phyloP scores from a whole-genome alignment of 2,113 vertebrate genomes.

The Micromys minutus region DNA sequence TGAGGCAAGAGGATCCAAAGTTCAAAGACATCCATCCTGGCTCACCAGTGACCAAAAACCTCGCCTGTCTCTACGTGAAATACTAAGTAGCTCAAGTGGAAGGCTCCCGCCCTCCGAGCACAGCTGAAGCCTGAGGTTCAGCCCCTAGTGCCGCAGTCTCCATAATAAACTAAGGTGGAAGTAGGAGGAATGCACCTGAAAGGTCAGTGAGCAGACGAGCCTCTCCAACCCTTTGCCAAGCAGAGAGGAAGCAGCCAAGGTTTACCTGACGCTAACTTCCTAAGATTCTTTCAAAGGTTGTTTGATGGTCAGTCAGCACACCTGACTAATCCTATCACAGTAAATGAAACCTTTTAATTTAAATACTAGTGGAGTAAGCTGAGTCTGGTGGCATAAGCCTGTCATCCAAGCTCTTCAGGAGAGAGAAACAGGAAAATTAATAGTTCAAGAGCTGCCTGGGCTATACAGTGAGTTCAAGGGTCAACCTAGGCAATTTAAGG shows the following conservation, averaged over 20 bases:
- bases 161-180: not conserved
- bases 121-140: not conserved
- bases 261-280: conserved; percentile 45
- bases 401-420: not conserved
- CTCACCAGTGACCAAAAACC: not conserved
- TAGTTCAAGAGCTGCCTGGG: not conserved
- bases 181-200: not conserved
- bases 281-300: conserved; percentile 42
- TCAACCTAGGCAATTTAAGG: not conserved
- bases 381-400: not conserved
- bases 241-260: not conserved
- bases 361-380: not conserved
- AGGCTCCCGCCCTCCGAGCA: not conserved
- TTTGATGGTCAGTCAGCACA: conserved; percentile 33
- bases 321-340: not conserved
- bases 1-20: not conserved
- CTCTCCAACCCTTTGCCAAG: not conserved
- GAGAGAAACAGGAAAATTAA: not conserved
- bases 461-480: not conserved
- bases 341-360: not conserved
- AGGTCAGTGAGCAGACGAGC: not conserved
- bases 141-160: not conserved
- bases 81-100: not conserved
- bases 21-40: not conserved
- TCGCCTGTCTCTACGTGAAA: not conserved